A percentile compares a stretch with the other conserved stretches of the same genome.
These are phyloP conservation scores for Apodemia mormo DNA, from an alignment of 2,888 invertebrate genomes.

Conservation along the genomic window DNA sequence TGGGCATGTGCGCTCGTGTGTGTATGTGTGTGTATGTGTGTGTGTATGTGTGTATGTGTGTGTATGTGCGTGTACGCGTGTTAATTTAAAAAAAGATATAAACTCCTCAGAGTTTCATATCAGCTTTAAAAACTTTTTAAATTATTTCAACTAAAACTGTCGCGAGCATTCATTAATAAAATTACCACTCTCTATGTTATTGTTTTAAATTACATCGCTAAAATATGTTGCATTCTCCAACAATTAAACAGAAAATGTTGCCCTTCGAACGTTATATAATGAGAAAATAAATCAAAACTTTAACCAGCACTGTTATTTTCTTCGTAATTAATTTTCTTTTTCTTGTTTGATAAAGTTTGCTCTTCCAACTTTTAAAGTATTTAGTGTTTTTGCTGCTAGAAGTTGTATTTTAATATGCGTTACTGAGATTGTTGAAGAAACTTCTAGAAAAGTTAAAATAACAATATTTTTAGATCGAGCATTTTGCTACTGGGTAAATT, in stretches of 20 bases:
- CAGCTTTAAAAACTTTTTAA: too few relatives aligned
- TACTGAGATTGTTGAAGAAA: neutral
- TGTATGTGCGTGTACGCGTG: too few relatives aligned
- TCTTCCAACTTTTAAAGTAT: neutral
- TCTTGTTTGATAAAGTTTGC: neutral
- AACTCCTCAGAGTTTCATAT: too few relatives aligned
- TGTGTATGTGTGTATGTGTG: too few relatives aligned
- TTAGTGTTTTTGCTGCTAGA: slow-evolving; percentile 4
- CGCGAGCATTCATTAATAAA: neutral
- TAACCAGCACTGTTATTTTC: slow-evolving; percentile 2
- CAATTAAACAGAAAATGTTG: neutral
- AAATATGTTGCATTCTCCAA: neutral
- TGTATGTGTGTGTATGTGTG: too few relatives aligned
- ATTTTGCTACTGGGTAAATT: neutral
- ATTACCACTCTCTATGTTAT: neutral
- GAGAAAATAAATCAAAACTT: slow-evolving; percentile 14
- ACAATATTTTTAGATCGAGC: neutral
- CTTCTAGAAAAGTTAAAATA: neutral
- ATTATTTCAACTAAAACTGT: neutral
- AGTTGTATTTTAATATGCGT: neutral
- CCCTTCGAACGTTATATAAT: slow-evolving; percentile 8
- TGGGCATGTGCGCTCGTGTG: too few relatives aligned
- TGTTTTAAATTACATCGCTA: neutral
- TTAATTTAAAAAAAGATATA: too few relatives aligned
- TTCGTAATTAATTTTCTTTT: slow-evolving; percentile 9